Percentiles rank a stretch among this genome's conserved stretches.
Conservation (phyloP, 2,888 invertebrate species). For the Cerastis leucographa region DNA sequence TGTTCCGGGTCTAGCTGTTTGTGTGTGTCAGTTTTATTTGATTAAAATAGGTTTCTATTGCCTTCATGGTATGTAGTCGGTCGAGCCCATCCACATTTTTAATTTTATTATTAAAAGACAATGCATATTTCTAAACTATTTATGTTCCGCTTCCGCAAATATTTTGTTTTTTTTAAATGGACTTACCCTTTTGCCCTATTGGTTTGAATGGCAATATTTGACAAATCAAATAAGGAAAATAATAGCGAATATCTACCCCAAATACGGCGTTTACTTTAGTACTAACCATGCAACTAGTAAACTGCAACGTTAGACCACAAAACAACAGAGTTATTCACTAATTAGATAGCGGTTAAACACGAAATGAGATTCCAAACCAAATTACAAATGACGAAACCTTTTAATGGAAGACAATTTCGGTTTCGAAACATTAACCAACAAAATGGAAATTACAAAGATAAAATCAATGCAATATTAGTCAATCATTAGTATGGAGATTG, state of each 20-base stretch:
- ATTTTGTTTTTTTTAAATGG: not conserved
- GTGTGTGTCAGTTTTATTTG: not conserved
- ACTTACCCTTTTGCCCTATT: not conserved
- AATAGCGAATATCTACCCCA: not conserved
- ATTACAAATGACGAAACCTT: slow-evolving; percentile 62
- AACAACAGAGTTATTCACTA: slow-evolving; percentile 50
- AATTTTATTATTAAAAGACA: slow-evolving; percentile 24
- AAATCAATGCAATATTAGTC: slow-evolving; percentile 75
- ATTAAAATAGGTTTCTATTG: slow-evolving; percentile 15
- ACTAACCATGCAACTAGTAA: slow-evolving; percentile 3
- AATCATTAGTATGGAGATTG: slow-evolving; percentile 72
- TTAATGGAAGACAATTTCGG: slow-evolving; percentile 63
- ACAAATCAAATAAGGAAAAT: not conserved
- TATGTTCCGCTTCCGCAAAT: not conserved
- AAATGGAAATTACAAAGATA: slow-evolving; percentile 71
- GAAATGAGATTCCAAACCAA: slow-evolving; percentile 55
- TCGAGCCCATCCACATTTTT: slow-evolving; percentile 18
- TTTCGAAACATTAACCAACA: slow-evolving; percentile 64
- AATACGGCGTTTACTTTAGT: not conserved
- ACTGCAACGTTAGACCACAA: slow-evolving; percentile 17
- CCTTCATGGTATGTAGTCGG: slow-evolving; percentile 11
- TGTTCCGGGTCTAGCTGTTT: not conserved
- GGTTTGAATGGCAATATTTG: not conserved
- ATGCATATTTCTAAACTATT: slow-evolving; percentile 8
- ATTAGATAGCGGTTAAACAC: slow-evolving; percentile 50